These are phyloP conservation scores for Porites lutea DNA, from an alignment of 64 coral and sea anemone genomes.

Conservation along the genomic window DNA sequence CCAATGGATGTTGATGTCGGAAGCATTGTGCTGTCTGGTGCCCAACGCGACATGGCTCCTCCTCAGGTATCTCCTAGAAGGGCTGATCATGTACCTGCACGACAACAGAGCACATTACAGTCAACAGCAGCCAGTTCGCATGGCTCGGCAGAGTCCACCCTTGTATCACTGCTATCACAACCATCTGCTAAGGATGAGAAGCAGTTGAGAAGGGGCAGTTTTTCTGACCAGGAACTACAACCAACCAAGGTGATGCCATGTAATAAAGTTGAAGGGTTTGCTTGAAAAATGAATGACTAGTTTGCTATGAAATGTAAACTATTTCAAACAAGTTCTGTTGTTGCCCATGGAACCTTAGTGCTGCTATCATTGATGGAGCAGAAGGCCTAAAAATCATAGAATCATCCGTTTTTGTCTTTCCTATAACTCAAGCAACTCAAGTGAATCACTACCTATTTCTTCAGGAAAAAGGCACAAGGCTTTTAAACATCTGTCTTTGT, in stretches of 20 bases:
- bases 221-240: slow-evolving; percentile 5
- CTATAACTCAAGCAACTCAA: too few relatives aligned
- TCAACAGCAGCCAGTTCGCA: background rate
- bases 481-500: too few relatives aligned
- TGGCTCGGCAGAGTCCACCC: slow-evolving; percentile 27
- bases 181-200: slow-evolving; percentile 37
- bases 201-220: slow-evolving; percentile 6
- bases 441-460: too few relatives aligned
- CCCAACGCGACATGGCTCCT: slow-evolving; percentile 9
- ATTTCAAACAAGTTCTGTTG: too few relatives aligned
- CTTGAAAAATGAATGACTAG: too few relatives aligned
- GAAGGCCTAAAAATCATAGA: too few relatives aligned
- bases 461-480: too few relatives aligned
- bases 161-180: slow-evolving; percentile 59
- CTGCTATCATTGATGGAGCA: too few relatives aligned
- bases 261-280: too few relatives aligned
- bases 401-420: too few relatives aligned
- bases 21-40: background rate
- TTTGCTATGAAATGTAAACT: too few relatives aligned
- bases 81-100: background rate
- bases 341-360: too few relatives aligned
- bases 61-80: slow-evolving; percentile 27
- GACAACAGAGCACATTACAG: slow-evolving; percentile 7
- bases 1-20: slow-evolving; percentile 67
- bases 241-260: background rate